Base-by-base conservation (phyloP, 2,797 vertebrate genomes). In the Meriones psammophilus region DNA sequence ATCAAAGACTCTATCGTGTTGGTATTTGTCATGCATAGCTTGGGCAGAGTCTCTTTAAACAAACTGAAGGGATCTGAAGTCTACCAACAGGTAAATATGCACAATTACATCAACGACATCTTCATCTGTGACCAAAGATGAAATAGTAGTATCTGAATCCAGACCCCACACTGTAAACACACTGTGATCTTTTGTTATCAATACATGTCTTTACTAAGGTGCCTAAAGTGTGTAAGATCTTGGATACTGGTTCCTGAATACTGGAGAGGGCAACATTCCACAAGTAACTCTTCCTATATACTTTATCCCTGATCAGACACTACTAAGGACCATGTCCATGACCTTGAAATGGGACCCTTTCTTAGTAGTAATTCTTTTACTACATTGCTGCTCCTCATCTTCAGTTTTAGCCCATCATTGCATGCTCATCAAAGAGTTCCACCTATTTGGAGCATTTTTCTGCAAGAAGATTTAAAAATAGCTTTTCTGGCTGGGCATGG, bases 391-490 rank as follows among this genome's bases (percentile, higher is more conserved):
- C 3, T 20, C 33, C 42, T 58, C 24, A 18, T 24, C 26, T 36
- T 62, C 36, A n/a, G 12, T 89, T 89, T 94, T 81, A 88, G 42
- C 13, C 33, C 7, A 28, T 71, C 28, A 54, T n/a, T 42, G 77
- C 26, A 85, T 88, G 89, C 73, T 62, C 89, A 56, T 42, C 60
- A 58, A 30, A 64, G 71, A 54, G 50, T 69, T 7, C n/a, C 39
- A 77, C 50, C 50, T 90, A 9, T 77, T 88, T 62, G 74, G 56
- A 77, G 22, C 39, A 62, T 22, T 46, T 91, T 89, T 94, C 76
- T 84, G 15, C 20, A 80, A 58, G 30, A 77, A 88, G 24, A 10
- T 92, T 28, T 80, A 50, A 50, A 54, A 69, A 56, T 36, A 89
- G 81, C 15, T 89, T 96, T 56, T 93, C n/a, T 24, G 73, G 42